Evolutionary conservation across 2,113 vertebrate genomes (phyloP), one percentile per base, ranked within the genome.

Genomic region (Lonchura striata): DNA sequence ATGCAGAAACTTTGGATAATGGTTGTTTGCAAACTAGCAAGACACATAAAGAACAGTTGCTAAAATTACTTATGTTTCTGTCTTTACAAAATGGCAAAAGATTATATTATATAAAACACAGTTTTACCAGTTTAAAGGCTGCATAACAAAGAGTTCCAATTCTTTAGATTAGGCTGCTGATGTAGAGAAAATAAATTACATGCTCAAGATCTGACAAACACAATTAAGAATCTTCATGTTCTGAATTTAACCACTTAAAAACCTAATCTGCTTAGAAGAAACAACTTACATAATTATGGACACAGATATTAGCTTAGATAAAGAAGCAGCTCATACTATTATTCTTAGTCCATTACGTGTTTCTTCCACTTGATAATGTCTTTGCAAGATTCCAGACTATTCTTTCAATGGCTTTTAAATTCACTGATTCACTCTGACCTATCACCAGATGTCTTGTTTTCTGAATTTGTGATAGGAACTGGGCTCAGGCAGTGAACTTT

Each of bases 141-240:
- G 21, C 4, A 2, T 14, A 41, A 25, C 30, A 82, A 57, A 49
- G 7, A 75, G 60, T 42, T 47, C 22, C 21, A 57, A 0, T 70
- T 88, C 60, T 86, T 88, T 27, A 65, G 50, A 69, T 37, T 19
- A 44, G 59, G 27, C 52, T 59, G 47, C 22, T 66, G 35, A 66
- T 0, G 0, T 28, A 50, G 25, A 28, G 50, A 81, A 81, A 61
- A 46, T 18, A 68, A 71, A 22, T 59, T 25, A 23, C 1, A 0
- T 37, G 7, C 28, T 85, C 16, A 24, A 37, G n/a, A 64, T 79
- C 61, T 54, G 46, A 54, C 35, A 64, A 25, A 44, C 60, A 63
- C 14, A 81, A 69, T 64, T 31, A 46, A 50, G 52, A 59, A 63
- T 68, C 39, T 44, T 42, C 3, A 0, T 25, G 33, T 68, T 86